phyloP scores from a whole-genome alignment of 2,888 invertebrate genomes.

The Nephrotoma appendiculata region DNA sequence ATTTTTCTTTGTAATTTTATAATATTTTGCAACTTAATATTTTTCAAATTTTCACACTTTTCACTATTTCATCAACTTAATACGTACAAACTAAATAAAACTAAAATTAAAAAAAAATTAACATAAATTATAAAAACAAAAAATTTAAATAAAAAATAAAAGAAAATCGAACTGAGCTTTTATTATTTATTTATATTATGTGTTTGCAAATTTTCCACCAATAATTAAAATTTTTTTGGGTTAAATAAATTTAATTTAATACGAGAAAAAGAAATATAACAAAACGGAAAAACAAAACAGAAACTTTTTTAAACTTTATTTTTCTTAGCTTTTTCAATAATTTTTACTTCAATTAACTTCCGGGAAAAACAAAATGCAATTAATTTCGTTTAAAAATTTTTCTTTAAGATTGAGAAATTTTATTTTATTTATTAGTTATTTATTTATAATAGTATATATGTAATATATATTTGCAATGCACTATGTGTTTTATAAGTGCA shows the following conservation, averaged over 20 bases:
- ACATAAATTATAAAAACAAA: neutral
- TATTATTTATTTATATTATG: neutral
- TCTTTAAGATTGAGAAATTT: constrained; percentile 7
- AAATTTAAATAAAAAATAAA: neutral
- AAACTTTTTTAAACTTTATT: neutral
- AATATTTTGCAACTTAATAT: neutral
- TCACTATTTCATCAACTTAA: neutral
- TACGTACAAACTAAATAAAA: neutral
- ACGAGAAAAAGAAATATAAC: neutral
- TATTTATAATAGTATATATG: constrained; percentile 2
- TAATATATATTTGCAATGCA: constrained; percentile 11
- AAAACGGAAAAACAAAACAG: neutral
- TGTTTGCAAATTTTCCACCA: neutral
- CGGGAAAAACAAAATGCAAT: constrained; percentile 2
- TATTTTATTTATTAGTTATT: constrained; percentile 7
- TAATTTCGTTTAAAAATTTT: constrained; percentile 1
- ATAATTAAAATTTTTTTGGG: neutral
- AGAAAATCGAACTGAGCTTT: neutral
- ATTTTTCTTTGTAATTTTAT: neutral
- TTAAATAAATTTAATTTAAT: neutral
- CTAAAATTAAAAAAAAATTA: neutral
- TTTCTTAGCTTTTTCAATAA: neutral
- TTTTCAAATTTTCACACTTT: neutral
- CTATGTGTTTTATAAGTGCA: constrained; percentile 15
- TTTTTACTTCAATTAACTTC: neutral